Evolutionary conservation across 2,797 vertebrate genomes (phyloP), one percentile per base, ranked within the genome.

Genomic region (Gymnocypris eckloni): DNA sequence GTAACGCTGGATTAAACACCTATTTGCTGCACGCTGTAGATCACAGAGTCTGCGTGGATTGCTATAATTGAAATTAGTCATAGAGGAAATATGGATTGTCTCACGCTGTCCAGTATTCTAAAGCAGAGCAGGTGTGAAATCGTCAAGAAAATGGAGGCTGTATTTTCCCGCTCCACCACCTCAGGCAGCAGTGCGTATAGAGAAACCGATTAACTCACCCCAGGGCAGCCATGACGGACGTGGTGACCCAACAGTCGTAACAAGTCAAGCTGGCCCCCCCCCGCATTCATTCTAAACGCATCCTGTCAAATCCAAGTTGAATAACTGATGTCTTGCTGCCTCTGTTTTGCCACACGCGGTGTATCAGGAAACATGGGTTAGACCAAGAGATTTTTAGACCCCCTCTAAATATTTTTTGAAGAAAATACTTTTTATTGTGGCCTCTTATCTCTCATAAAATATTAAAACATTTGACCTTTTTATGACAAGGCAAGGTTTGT

Each of bases 251-350:
- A 70, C 86, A 87, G 80, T 83, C 83, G 64, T 70, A 92, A 89
- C 52, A 88, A 88, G 88, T 89, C 71, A 72, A 90, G 79, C 88
- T 82, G 83, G 50, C 25, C 6, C 76, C 81, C 64, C 78, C 64
- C 86, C 11, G 16, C 61, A 37, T 86, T 80, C 84, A 80, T 82
- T 89, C 86, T 86, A 90, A 90, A 86, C 56, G 15, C 16, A 59
- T 76, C 66, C 70, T 86, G 84, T 82, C 83, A 76, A 84, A 83
- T 75, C 77, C 67, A 72, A 75, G 77, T 64, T 71, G 84, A 90
- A 91, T 89, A 90, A 93, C 90, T 87, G 89, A 91, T 82, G 84
- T 87, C 88, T 48, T 82, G 79, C 81, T 89, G 90, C 72, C 85
- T 89, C 86, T 64, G 78, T 67, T 77, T 89, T 80, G 87, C 84